Evolutionary conservation across 2,888 invertebrate species (phyloP).

Genomic region (Orchestes rusci): DNA sequence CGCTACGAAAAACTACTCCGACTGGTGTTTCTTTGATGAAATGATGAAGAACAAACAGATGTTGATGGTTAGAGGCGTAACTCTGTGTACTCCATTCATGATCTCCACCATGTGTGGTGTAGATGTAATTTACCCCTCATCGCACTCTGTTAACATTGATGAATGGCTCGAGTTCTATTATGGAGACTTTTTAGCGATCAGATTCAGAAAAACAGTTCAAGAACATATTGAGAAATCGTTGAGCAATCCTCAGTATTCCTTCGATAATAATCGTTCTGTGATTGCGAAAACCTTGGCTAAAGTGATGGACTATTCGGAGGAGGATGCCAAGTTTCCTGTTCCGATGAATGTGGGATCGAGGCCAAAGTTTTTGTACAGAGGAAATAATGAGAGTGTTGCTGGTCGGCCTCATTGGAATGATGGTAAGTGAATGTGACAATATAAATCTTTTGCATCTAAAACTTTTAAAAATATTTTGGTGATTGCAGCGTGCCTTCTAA

Average conservation of each 20-base stretch:
- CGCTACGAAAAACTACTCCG: conserved; percentile 44
- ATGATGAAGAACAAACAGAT: conserved; percentile 63
- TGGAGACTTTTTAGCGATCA: conserved; percentile 24
- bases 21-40: conserved; percentile 86
- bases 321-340: conserved; percentile 58
- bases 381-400: not conserved
- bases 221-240: conserved; percentile 44
- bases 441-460: too few species aligned
- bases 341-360: conserved; percentile 70
- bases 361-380: conserved; percentile 51
- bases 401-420: not conserved
- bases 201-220: conserved; percentile 31
- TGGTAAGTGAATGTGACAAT: too few species aligned
- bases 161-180: conserved; percentile 36
- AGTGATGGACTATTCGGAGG: conserved; percentile 65
- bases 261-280: too few species aligned
- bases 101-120: conserved; percentile 39
- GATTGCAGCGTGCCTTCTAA: not conserved
- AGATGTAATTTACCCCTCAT: conserved; percentile 27
- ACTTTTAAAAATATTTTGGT: too few species aligned
- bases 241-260: conserved; percentile 51
- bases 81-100: conserved; percentile 72
- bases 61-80: conserved; percentile 71
- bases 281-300: conserved; percentile 51
- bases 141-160: conserved; percentile 32